Base-by-base conservation (phyloP, 2,888 invertebrate genomes). In the Brenthis hecate region DNA sequence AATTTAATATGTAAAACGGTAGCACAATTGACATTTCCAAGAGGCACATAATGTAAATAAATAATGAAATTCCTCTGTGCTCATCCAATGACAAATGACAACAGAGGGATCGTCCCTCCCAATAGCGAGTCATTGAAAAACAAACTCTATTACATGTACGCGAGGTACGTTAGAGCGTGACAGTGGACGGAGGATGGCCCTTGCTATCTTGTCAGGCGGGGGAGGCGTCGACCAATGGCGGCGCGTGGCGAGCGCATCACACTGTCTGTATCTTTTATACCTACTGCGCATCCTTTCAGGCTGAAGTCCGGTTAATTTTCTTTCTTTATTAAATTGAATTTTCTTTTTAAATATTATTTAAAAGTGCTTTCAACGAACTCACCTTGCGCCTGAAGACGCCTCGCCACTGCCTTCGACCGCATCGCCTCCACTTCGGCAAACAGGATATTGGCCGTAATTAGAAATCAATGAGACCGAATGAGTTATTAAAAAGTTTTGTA, bases 341-440 rank as follows among this genome's bases (percentile, higher is more conserved):
- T 50, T 60, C 8, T 60, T 60, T n/a, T 14, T 4, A 60, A 4
- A 48, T 23, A 23, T 13, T 58, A 3, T n/a, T 56, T 58, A 54
- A 28, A 55, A 63, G 23, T 16, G 48, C 8, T 66, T 48, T 48
- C 3, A 14, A 54, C 0, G 6, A 43, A 84, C 94, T 93, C 87
- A 95, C 95, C 95, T 94, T 94, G 95, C 86, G 95, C 93, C 83
- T 95, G 94, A 76, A 95, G 93, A 87, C 94, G 94, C 88, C 95
- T 94, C 79, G 95, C 95, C 78, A 95, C 94, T 81, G 95, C 95
- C 88, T 95, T 95, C 77, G 94, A 95, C 93, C 95, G 94, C 95
- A 95, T 95, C 90, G 93, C 85, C 84, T 83, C 85, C 80, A 81
- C 80, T 75, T 86, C 78, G 75, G 78, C 76, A 78, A 80, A 81